Evolutionary conservation across 2,888 invertebrate species (phyloP).

Genomic region (Scaptomyza flava): DNA sequence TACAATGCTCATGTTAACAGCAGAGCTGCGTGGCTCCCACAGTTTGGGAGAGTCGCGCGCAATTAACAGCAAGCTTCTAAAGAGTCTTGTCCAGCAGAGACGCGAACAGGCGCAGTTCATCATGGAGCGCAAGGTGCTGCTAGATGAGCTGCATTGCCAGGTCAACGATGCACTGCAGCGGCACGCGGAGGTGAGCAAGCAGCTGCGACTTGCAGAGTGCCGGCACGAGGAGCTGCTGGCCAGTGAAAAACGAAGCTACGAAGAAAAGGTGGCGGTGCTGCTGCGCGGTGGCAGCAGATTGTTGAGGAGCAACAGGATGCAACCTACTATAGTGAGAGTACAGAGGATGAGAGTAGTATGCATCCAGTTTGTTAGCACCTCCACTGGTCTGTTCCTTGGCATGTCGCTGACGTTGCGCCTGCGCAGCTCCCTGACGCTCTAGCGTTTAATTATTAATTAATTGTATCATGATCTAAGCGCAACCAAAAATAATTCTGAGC

Average conservation of each 20-base stretch:
- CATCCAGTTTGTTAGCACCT: conserved; percentile 86
- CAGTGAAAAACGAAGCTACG: conserved; percentile 86
- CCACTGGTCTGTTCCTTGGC: conserved; percentile 84
- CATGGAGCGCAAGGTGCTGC: conserved; percentile 85
- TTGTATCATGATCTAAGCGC: too few species aligned
- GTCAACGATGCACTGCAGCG: conserved; percentile 84
- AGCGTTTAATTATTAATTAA: too few species aligned
- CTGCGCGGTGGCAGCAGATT: conserved; percentile 1
- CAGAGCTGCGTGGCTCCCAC: too few species aligned
- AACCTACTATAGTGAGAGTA: too few species aligned
- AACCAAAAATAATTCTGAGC: too few species aligned
- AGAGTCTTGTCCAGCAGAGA: conserved; percentile 77
- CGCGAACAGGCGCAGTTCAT: conserved; percentile 82
- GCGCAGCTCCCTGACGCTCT: conserved; percentile 80
- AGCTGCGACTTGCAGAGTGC: conserved; percentile 85
- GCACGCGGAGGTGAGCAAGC: conserved; percentile 83
- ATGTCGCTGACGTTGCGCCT: conserved; percentile 76
- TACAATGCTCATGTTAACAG: too few species aligned
- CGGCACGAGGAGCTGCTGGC: conserved; percentile 86
- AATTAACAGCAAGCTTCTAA: conserved; percentile 87
- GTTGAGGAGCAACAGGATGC: too few species aligned
- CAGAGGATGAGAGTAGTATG: too few species aligned
- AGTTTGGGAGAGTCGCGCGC: conserved; percentile 92
- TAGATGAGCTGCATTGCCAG: conserved; percentile 86
- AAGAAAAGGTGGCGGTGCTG: conserved; percentile 84